Percentiles rank a stretch among this genome's conserved stretches.
Evolutionary conservation across 2,797 vertebrate genomes (phyloP).

Genomic region (Pelobates cultripes): DNA sequence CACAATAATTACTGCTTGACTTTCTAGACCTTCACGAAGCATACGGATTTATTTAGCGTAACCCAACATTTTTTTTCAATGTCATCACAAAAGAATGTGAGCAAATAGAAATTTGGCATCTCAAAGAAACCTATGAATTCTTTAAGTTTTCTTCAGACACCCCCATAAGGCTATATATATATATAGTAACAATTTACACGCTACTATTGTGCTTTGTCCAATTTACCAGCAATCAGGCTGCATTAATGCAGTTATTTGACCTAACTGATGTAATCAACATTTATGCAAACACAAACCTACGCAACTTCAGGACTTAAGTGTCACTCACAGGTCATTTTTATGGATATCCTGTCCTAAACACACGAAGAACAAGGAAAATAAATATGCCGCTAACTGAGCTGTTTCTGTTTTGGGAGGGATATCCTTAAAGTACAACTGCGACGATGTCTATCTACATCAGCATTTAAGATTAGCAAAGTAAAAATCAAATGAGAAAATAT

Average conservation of each 20-base stretch:
- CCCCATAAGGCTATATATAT: slow-evolving; percentile 9
- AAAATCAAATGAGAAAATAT: neutral
- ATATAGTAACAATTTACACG: neutral
- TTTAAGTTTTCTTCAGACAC: slow-evolving; percentile 22
- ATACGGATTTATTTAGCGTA: neutral
- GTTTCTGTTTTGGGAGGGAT: neutral
- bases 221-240: no score
- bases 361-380: neutral
- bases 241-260: neutral
- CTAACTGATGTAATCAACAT: neutral
- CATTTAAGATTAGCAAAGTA: no score
- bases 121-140: slow-evolving; percentile 56
- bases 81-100: slow-evolving; percentile 60
- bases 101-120: slow-evolving; percentile 53
- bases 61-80: slow-evolving; percentile 38
- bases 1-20: neutral
- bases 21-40: neutral
- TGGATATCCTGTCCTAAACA: neutral
- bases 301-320: neutral
- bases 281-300: neutral
- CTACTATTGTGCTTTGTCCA: no score
- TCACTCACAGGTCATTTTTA: neutral
- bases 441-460: no score
- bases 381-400: neutral
- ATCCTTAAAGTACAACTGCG: neutral